Evolutionary conservation across 2,888 invertebrate genomes (phyloP).

Genomic region (Nezara viridula): DNA sequence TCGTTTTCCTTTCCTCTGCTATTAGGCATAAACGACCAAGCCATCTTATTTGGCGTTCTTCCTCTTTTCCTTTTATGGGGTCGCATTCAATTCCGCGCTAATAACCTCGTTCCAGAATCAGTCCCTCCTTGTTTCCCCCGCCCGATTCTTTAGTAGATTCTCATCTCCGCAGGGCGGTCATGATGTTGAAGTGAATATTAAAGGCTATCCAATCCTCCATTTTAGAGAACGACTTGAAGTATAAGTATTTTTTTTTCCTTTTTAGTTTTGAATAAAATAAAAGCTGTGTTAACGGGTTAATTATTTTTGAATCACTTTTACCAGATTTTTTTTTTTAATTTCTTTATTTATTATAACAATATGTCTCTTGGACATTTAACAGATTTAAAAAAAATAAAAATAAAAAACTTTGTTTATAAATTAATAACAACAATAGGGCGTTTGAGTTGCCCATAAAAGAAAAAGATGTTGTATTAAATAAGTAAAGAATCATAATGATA

Average conservation of each 20-base stretch:
- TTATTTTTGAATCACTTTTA: background rate
- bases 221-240: background rate
- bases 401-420: too few relatives aligned
- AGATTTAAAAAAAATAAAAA: too few relatives aligned
- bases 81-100: slow-evolving; percentile 36
- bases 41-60: slow-evolving; percentile 26
- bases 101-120: slow-evolving; percentile 40
- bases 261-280: background rate
- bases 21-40: slow-evolving; percentile 30
- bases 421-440: too few relatives aligned
- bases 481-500: too few relatives aligned
- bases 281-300: too few relatives aligned
- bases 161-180: background rate
- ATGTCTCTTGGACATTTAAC: too few relatives aligned
- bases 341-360: too few relatives aligned
- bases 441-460: too few relatives aligned
- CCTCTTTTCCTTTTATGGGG: slow-evolving; percentile 1
- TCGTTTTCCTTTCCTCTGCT: background rate
- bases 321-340: too few relatives aligned
- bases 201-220: background rate
- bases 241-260: background rate
- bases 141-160: slow-evolving; percentile 25
- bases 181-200: slow-evolving; percentile 14
- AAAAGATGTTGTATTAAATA: too few relatives aligned
- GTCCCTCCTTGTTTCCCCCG: slow-evolving; percentile 12